Conservation (phyloP, 2,113 vertebrate genomes). For the Grallaria varia region DNA sequence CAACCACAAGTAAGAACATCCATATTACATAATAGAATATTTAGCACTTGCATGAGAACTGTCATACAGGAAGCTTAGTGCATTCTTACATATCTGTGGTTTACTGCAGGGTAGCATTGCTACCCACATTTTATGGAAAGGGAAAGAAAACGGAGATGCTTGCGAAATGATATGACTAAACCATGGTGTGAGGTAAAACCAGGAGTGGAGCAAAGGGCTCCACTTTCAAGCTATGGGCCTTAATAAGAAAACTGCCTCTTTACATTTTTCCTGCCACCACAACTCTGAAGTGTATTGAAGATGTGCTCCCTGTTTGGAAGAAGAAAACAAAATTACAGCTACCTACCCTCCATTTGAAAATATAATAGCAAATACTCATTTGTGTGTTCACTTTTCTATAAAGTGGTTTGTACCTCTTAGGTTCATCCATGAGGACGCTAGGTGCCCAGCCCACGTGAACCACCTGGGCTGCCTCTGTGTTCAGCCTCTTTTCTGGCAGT, state of each 20-base stretch:
- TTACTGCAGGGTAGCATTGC: background rate
- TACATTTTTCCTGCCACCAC: background rate
- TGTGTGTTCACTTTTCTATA: background rate
- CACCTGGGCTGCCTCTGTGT: background rate
- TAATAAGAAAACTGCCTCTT: background rate
- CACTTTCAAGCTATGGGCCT: background rate
- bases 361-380: background rate
- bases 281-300: background rate
- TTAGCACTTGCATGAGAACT: conserved; percentile 49
- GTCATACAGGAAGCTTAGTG: conserved; percentile 40
- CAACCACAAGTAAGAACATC: conserved; percentile 35
- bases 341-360: background rate
- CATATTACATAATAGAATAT: conserved; percentile 48
- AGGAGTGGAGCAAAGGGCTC: background rate
- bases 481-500: background rate
- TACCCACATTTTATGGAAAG: conserved; percentile 11
- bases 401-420: background rate
- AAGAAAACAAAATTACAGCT: background rate
- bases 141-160: background rate
- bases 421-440: background rate
- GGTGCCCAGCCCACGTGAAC: background rate
- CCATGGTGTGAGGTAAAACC: background rate
- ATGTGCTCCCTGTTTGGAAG: background rate
- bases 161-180: background rate
- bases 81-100: conserved; percentile 29